Conservation (phyloP, 2,113 vertebrate genomes). For the Laticauda colubrina region DNA sequence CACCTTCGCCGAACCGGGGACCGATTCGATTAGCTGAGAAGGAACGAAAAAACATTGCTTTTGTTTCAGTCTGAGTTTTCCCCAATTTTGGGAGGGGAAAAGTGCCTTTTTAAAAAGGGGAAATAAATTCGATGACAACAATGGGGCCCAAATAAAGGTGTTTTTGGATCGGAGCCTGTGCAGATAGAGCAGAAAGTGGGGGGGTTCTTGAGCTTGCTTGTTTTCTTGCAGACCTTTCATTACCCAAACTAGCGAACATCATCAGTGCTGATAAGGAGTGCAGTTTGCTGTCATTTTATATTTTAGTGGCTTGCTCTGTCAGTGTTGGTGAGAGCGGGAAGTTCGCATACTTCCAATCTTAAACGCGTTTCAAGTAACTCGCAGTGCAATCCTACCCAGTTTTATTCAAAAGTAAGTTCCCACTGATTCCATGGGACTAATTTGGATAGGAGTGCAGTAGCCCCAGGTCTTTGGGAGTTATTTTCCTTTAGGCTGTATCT, state of each 20-base stretch:
- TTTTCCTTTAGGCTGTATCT: background rate
- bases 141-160: background rate
- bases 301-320: background rate
- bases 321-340: background rate
- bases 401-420: background rate
- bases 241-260: background rate
- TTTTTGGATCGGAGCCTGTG: background rate
- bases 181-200: background rate
- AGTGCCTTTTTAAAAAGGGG: background rate
- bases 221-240: background rate
- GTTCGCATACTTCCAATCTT: background rate
- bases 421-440: background rate
- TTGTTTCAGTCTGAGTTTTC: background rate
- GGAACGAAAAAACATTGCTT: background rate
- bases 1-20: background rate
- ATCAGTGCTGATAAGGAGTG: background rate
- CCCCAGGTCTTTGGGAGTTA: background rate
- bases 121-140: background rate
- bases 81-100: accelerated
- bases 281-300: background rate
- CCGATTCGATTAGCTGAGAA: too few relatives aligned
- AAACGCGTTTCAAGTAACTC: background rate
- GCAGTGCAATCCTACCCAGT: too few relatives aligned
- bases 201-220: background rate
- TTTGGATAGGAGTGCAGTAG: background rate